Evolutionary conservation across 2,797 vertebrate genomes (phyloP).

Genomic region (Danio albolineatus): DNA sequence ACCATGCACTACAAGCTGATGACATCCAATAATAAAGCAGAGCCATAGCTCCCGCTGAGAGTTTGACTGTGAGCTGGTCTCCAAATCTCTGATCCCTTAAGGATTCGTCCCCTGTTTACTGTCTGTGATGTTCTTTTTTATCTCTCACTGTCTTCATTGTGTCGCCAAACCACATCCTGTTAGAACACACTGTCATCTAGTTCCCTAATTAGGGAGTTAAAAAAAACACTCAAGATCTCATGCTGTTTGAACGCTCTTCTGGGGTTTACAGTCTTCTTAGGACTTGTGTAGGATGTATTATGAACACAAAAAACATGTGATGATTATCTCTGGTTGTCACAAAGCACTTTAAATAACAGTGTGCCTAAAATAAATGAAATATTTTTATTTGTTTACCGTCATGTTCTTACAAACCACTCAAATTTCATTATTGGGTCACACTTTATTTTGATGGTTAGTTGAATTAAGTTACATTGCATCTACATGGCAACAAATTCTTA

Average conservation of each 20-base stretch:
- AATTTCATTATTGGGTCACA: too few relatives aligned
- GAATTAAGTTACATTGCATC: too few relatives aligned
- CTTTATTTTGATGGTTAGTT: too few relatives aligned
- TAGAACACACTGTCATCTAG: constrained; percentile 71
- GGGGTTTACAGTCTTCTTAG: constrained; percentile 22
- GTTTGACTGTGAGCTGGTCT: constrained; percentile 12
- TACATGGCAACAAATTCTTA: too few relatives aligned
- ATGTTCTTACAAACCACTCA: neutral
- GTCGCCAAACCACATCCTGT: constrained; percentile 71
- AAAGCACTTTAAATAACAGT: neutral
- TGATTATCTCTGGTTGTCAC: neutral
- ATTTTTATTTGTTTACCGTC: neutral
- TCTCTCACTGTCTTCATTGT: constrained; percentile 66
- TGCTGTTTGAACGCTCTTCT: constrained; percentile 40
- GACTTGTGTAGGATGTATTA: neutral
- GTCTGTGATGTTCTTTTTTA: constrained; percentile 70
- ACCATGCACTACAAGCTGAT: neutral
- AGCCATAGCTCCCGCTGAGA: neutral
- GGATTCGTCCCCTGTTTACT: constrained; percentile 68
- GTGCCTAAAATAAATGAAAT: neutral
- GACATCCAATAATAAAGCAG: constrained; percentile 4
- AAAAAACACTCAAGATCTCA: constrained; percentile 57
- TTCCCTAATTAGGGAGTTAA: constrained; percentile 75
- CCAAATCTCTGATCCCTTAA: constrained; percentile 45
- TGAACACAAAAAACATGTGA: neutral